Percentiles rank a stretch among this genome's conserved stretches.
phyloP scores from a whole-genome alignment of 1,140 invertebrate genomes.

The Lethrus apterus region DNA sequence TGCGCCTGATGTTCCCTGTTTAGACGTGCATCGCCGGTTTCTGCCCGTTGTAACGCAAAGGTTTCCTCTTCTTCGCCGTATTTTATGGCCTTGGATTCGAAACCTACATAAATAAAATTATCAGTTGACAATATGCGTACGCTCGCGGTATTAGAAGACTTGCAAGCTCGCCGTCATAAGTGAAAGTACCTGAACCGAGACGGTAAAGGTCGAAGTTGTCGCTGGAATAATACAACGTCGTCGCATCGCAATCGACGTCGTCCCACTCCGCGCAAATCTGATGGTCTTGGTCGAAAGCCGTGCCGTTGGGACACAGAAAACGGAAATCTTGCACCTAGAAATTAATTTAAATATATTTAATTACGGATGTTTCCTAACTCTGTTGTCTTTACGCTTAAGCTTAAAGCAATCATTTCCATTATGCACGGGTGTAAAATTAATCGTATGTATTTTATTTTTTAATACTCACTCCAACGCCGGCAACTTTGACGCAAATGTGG shows the following conservation, averaged over 20 bases:
- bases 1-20: slow-evolving; percentile 37
- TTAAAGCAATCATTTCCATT: no score
- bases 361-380: no score
- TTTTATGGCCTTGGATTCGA: slow-evolving; percentile 53
- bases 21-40: slow-evolving; percentile 56
- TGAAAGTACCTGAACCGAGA: slow-evolving; percentile 58
- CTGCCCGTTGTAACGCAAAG: slow-evolving; percentile 67
- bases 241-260: slow-evolving; percentile 75
- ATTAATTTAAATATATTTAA: no score
- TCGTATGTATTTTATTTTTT: no score
- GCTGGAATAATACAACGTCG: slow-evolving; percentile 69
- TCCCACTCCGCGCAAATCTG: slow-evolving; percentile 88
- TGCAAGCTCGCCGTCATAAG: background rate
- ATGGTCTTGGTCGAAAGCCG: slow-evolving; percentile 85
- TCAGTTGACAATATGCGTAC: no score
- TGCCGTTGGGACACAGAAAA: slow-evolving; percentile 86
- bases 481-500: slow-evolving; percentile 79
- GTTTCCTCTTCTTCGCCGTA: slow-evolving; percentile 63
- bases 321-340: slow-evolving; percentile 66
- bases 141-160: background rate
- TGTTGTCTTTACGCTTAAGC: no score
- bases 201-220: slow-evolving; percentile 80
- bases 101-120: slow-evolving; percentile 39
- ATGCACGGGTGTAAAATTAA: no score
- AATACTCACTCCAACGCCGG: slow-evolving; percentile 58